Conservation (phyloP, 2,888 invertebrate genomes). For the Aphidoletes aphidimyza region DNA sequence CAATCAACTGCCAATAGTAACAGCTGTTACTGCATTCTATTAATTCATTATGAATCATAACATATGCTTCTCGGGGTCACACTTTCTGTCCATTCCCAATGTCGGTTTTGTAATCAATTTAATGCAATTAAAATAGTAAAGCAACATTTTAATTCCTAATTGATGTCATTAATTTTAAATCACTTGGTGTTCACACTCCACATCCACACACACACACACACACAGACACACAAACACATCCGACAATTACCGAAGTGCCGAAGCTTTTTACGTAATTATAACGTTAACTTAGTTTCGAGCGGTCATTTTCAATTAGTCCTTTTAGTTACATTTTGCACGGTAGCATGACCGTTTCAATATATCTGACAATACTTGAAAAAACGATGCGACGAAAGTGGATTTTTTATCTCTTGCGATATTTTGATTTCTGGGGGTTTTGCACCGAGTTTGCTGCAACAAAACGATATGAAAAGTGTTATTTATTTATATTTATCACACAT, state of each 20-base stretch:
- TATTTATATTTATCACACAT: neutral
- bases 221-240: neutral
- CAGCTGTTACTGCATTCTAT: too few relatives aligned
- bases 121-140: neutral
- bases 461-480: neutral
- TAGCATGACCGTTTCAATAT: too few relatives aligned
- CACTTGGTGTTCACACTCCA: neutral
- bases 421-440: conserved; percentile 3
- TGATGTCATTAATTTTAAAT: conserved; percentile 3
- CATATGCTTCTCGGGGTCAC: too few relatives aligned
- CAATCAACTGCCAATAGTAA: too few relatives aligned
- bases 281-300: conserved; percentile 1
- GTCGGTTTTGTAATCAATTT: neutral
- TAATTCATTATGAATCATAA: too few relatives aligned
- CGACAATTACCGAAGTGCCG: too few relatives aligned
- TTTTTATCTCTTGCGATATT: neutral
- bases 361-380: too few relatives aligned
- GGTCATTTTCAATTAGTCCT: neutral
- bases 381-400: neutral
- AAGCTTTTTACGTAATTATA: too few relatives aligned
- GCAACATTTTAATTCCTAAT: conserved; percentile 12
- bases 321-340: neutral
- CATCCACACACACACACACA: neutral
- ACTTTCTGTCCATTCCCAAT: neutral
- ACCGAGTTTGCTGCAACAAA: neutral